A percentile compares a stretch with the other conserved stretches of the same genome.
phyloP scores from a whole-genome alignment of 2,113 vertebrate genomes.

The Herpetotheres cachinnans region DNA sequence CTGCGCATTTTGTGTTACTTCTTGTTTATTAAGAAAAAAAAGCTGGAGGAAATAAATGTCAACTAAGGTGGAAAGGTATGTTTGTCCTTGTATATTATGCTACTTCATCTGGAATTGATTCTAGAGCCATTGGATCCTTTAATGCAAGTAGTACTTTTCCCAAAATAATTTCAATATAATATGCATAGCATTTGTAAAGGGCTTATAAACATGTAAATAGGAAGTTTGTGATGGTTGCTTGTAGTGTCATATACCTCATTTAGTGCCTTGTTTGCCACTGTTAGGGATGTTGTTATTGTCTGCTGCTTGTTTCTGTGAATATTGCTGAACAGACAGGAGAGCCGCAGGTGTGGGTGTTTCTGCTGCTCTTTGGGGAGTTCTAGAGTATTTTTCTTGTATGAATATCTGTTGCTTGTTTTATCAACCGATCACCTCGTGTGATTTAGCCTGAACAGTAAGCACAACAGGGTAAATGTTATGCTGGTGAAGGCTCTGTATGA shows the following conservation, averaged over 20 bases:
- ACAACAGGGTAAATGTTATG: not conserved
- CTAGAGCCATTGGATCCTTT: not conserved
- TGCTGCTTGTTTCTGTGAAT: not conserved
- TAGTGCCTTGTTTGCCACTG: not conserved
- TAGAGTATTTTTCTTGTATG: not conserved
- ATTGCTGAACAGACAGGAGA: not conserved
- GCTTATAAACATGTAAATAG: not conserved
- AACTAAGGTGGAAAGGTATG: not conserved
- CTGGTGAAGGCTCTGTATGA: not conserved
- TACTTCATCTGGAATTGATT: not conserved
- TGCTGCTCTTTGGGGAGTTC: not conserved
- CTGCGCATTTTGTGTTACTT: not conserved
- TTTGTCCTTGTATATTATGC: not conserved
- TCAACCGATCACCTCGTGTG: not conserved
- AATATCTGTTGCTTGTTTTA: not conserved
- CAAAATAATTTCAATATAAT: not conserved
- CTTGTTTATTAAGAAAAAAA: not conserved
- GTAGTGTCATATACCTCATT: not conserved
- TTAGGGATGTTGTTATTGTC: not conserved
- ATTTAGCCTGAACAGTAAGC: not conserved
- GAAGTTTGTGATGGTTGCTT: not conserved
- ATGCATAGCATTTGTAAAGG: not conserved
- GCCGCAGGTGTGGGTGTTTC: not conserved
- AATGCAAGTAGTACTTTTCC: not conserved
- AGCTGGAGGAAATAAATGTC: not conserved